Conservation (phyloP, 1,140 invertebrate genomes). For the Ceratitis capitata region DNA sequence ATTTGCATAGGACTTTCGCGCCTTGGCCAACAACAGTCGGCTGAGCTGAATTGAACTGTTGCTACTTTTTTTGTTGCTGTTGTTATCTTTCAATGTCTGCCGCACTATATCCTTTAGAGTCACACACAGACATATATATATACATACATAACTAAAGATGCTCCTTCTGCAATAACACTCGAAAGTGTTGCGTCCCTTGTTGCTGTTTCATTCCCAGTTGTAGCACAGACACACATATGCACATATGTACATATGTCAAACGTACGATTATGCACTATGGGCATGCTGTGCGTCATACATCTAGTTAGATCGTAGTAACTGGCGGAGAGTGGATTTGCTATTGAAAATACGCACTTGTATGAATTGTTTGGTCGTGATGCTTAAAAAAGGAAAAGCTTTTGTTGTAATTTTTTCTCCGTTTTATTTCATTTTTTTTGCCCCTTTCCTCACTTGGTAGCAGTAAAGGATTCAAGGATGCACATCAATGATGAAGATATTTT, state of each 20-base stretch:
- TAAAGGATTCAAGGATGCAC: neutral
- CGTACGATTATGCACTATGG: neutral
- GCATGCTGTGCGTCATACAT: no score
- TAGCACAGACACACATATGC: neutral
- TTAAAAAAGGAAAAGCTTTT: neutral
- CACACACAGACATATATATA: no score
- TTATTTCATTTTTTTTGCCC: neutral
- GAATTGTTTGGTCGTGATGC: neutral
- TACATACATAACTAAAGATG: no score
- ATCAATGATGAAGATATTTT: neutral
- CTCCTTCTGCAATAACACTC: neutral
- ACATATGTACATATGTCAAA: no score
- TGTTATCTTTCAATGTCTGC: no score
- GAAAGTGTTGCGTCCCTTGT: neutral
- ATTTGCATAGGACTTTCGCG: constrained; percentile 50
- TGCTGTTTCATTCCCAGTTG: neutral
- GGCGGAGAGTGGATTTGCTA: no score
- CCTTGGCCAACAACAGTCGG: neutral
- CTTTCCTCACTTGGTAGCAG: neutral
- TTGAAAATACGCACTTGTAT: neutral
- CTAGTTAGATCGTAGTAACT: no score
- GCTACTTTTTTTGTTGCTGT: no score
- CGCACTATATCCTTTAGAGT: no score
- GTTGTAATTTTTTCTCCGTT: no score
- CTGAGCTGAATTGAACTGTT: neutral